Evolutionary conservation across 2,113 vertebrate genomes (phyloP), one percentile per base, ranked within the genome.

Genomic region (Taurulus bubalis): DNA sequence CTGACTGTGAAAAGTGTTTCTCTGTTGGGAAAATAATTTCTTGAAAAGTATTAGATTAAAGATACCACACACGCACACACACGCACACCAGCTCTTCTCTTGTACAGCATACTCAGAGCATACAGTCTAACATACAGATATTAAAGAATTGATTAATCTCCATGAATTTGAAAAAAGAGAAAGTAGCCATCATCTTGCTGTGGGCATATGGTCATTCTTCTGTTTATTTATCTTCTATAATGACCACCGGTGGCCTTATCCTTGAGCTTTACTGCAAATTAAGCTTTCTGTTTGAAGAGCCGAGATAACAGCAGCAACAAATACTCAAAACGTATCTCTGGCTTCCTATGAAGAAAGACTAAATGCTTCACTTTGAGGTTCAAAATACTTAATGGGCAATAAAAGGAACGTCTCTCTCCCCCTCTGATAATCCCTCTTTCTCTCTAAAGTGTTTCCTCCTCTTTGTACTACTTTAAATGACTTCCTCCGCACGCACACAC

Each of bases 341-440:
- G 51, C 73, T 85, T 80, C 58, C 62, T 66, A 68, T 55, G 71
- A 72, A 86, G 59, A 77, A 38, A 14, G 63, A 49, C 71, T 83
- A 80, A 92, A 88, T 12, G 71, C n/a, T 76, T 77, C 68, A 71
- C 79, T 90, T 87, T 90, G 86, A 85, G 85, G 76, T 89, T 87
- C 75, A 53, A 89, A 86, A 80, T 71, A 82, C 83, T 88, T 86
- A 92, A 91, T 88, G 83, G 87, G 49, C 70, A 88, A 86, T 87
- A 87, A 90, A 91, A 77, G 11, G n/a, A 79, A 81, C n/a, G 12
- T 83, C 83, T 86, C 53, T 72, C 79, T 87, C 82, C 64, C 77
- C 38, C 32, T 36, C 72, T 70, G 58, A 82, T 85, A 91, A 90
- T 90, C 86, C 77, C 53, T 76, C 78, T 87, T 82, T 85, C 76